Percentiles rank a stretch among this genome's conserved stretches.
Evolutionary conservation across 1,140 invertebrate species (phyloP).

Genomic region (Nasonia longicornis): DNA sequence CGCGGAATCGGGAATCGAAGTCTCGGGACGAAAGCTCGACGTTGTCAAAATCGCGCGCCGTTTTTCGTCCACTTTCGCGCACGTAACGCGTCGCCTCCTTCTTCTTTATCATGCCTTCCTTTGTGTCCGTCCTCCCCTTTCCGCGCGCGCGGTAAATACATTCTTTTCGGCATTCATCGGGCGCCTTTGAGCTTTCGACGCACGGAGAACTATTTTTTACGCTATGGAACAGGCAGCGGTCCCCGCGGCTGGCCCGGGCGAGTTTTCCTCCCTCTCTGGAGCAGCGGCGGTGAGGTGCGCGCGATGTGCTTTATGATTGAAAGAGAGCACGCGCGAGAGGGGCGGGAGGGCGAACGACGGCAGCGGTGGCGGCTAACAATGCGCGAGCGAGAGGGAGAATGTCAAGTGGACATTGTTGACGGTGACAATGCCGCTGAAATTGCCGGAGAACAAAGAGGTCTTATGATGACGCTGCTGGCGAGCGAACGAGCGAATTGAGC

Average conservation of each 20-base stretch:
- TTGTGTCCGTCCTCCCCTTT: not conserved
- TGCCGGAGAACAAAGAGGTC: conserved; percentile 70
- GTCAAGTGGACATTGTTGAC: conserved; percentile 71
- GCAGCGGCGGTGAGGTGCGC: conserved; percentile 49
- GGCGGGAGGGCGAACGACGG: conserved; percentile 27
- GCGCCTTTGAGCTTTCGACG: not conserved
- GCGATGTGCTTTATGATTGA: conserved; percentile 67
- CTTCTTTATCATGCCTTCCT: not conserved
- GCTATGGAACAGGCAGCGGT: not conserved
- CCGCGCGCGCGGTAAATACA: conserved; percentile 49
- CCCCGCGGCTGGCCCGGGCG: not conserved
- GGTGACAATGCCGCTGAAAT: conserved; percentile 70
- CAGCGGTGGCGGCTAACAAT: conserved; percentile 57
- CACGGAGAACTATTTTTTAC: not conserved
- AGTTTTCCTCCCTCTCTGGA: conserved; percentile 2
- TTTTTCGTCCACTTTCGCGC: not conserved
- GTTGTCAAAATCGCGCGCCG: no score
- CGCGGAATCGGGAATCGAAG: not conserved
- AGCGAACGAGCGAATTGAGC: conserved; percentile 60
- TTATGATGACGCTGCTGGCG: conserved; percentile 68
- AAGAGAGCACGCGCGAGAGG: conserved; percentile 55
- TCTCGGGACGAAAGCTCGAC: not conserved
- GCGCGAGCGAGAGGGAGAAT: conserved; percentile 64
- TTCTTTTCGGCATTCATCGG: conserved; percentile 61
- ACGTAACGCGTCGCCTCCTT: not conserved